Evolutionary conservation across 1,140 invertebrate genomes (phyloP), one percentile per base, ranked within the genome.

Genomic region (Trachelipus rathkii): DNA sequence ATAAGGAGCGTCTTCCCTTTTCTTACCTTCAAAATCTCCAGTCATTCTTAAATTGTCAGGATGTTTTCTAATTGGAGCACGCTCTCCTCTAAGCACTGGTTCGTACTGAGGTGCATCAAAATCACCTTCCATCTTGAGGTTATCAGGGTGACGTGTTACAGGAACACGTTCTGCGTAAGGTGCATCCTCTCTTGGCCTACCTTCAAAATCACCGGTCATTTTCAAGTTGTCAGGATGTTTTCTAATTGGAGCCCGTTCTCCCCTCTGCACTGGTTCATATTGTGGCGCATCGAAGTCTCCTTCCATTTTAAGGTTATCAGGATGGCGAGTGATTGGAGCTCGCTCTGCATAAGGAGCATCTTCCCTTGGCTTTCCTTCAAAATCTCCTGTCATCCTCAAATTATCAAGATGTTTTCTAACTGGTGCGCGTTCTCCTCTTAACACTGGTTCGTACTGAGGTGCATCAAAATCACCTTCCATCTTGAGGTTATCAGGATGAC

Each of bases 101-200:
- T 77, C 74, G 19, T 76, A 71, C 60, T 79, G 74, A 46, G 75
- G 75, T 3, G 74, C 78, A 23, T 70, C 43, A 66, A 92, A 83
- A 81, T 90, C 88, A n/a, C 91, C 91, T 82, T 91, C 90, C 9
- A 89, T 87, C 5, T 83, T 82, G 0, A 92, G 82, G 81, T 88
- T 87, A 74, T 88, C 87, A 77, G 84, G 77, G 77, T 88, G 81
- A 73, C 82, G 82, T 19, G 85, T 84, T 15, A 86, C 81, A 3
- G 84, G 79, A 0, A 84, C 85, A 50, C 79, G 86, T 71, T 81
- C 77, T 67, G 46, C 78, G 10, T 21, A 45, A 76, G 4, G 84
- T 84, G 50, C 77, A 86, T 81, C 67, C 24, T 44, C 79, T 72
- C 44, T 72, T 13, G 21, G 69, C 15, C 44, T 45, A 71, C 72